Percentiles rank a stretch among this genome's conserved stretches.
These are phyloP conservation scores for Vidua chalybeata DNA, from an alignment of 2,113 vertebrate species.

Conservation along the genomic window DNA sequence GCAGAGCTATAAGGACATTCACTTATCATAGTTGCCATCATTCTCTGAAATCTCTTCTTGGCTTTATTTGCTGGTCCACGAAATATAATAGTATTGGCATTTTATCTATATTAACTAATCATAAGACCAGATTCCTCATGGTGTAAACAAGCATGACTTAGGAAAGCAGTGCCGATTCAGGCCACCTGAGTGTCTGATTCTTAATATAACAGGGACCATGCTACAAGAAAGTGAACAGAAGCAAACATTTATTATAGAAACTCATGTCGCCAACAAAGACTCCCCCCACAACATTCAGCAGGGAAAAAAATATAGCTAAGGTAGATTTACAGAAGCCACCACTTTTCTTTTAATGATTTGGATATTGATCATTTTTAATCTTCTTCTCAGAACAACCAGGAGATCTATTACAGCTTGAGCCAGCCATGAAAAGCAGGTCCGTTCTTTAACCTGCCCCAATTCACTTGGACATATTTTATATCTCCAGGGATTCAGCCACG, in stretches of 20 bases:
- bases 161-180: conserved; percentile 13
- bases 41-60: conserved; percentile 3
- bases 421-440: conserved; percentile 58
- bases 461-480: conserved; percentile 76
- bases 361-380: conserved; percentile 78
- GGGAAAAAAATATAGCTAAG: conserved; percentile 4
- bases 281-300: not conserved
- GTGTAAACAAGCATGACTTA: conserved; percentile 7
- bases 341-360: conserved; percentile 68
- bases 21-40: not conserved
- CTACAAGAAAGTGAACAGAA: not conserved
- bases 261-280: not conserved
- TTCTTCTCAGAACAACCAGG: conserved; percentile 59
- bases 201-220: not conserved
- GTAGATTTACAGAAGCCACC: conserved; percentile 66
- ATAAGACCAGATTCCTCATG: not conserved
- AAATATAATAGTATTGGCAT: not conserved
- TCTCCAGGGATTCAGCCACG: conserved; percentile 78
- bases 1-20: not conserved
- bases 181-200: not conserved
- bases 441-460: conserved; percentile 76
- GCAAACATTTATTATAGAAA: conserved; percentile 1
- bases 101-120: conserved; percentile 20
- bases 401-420: conserved; percentile 65
- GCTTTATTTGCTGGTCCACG: conserved; percentile 33